Evolutionary conservation across 2,113 vertebrate genomes (phyloP).

Genomic region (Alexandromys fortis): DNA sequence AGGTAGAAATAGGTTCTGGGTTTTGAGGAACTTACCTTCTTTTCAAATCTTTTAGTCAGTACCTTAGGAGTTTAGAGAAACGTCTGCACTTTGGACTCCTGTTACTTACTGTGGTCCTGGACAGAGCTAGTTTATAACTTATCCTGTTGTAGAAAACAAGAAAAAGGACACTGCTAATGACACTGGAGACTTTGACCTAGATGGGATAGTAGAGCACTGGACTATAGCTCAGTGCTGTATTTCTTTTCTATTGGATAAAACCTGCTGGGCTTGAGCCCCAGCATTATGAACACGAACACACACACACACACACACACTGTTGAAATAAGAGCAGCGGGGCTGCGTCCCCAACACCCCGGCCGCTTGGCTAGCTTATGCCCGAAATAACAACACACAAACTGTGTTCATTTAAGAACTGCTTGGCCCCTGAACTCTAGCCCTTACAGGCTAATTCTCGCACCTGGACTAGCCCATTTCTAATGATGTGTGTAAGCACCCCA

Average conservation of each 20-base stretch:
- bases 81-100: not conserved
- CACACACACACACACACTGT: no score
- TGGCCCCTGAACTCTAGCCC: no score
- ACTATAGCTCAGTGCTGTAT: not conserved
- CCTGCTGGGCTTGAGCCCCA: not conserved
- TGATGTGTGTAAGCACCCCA: no score
- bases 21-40: slow-evolving; percentile 56
- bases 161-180: not conserved
- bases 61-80: not conserved
- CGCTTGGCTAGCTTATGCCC: no score
- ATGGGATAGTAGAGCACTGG: not conserved
- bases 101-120: not conserved
- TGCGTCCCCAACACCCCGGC: no score
- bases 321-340: no score
- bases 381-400: no score
- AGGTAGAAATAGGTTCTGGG: not conserved
- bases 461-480: no score
- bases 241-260: not conserved
- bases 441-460: no score
- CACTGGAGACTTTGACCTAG: not conserved
- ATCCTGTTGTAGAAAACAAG: not conserved
- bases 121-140: not conserved
- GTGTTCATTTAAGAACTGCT: no score
- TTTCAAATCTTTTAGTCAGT: not conserved
- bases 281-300: not conserved